Conservation (phyloP, 1,140 invertebrate species). For the Drosophila repletoides region DNA sequence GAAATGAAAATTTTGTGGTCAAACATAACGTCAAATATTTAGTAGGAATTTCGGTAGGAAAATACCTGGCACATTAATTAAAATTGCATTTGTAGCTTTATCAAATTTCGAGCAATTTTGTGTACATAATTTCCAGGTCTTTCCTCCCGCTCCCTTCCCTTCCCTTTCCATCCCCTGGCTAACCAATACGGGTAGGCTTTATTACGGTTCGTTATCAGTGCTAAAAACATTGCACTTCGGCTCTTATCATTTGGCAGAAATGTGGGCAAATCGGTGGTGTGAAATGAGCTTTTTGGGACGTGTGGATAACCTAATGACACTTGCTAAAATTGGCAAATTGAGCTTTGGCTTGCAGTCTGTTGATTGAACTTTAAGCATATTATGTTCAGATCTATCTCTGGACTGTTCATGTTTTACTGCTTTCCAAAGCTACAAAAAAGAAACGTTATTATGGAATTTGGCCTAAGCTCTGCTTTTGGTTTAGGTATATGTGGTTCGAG, state of each 20-base stretch:
- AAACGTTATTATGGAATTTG: too few relatives aligned
- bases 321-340: background rate
- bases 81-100: conserved; percentile 56
- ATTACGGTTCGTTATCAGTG: conserved; percentile 12
- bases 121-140: conserved; percentile 39
- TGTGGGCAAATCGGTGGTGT: background rate
- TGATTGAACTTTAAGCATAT: background rate
- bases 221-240: conserved; percentile 5
- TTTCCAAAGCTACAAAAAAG: too few relatives aligned
- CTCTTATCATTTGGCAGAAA: conserved; percentile 13
- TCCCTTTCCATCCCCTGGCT: conserved; percentile 1
- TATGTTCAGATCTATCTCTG: too few relatives aligned
- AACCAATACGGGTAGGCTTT: conserved; percentile 19
- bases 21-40: conserved; percentile 26
- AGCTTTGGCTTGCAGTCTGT: background rate
- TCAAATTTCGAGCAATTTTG: conserved; percentile 25
- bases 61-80: conserved; percentile 62
- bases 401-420: too few relatives aligned
- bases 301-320: background rate
- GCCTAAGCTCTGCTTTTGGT: too few relatives aligned
- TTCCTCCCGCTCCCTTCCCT: too few relatives aligned
- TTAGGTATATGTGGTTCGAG: too few relatives aligned
- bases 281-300: background rate
- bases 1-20: conserved; percentile 71
- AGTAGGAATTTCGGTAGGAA: background rate